A percentile compares a stretch with the other conserved stretches of the same genome.
Evolutionary conservation across 2,797 vertebrate genomes (phyloP).

Genomic region (Lemur catta): DNA sequence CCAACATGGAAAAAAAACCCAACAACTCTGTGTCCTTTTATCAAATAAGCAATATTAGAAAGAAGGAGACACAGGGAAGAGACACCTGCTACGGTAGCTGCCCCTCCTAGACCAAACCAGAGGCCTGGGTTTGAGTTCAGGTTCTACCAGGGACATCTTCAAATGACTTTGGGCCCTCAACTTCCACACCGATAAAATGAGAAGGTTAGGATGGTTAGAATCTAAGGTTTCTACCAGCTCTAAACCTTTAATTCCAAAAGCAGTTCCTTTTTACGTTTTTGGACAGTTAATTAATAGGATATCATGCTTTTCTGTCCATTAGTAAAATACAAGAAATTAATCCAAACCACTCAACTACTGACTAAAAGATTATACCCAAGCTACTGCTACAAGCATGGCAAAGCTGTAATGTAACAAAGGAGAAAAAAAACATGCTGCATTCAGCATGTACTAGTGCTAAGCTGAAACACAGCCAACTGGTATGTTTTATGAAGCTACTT

Average conservation of each 20-base stretch:
- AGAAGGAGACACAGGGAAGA: not conserved
- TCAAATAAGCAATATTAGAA: not conserved
- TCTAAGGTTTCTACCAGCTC: not conserved
- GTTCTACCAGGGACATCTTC: not conserved
- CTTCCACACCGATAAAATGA: not conserved
- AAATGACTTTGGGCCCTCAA: not conserved
- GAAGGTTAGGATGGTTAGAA: not conserved
- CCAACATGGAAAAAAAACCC: not conserved
- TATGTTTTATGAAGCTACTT: not conserved
- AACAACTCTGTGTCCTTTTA: not conserved
- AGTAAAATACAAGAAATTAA: constrained; percentile 51
- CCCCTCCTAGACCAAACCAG: not conserved
- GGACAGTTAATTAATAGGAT: not conserved
- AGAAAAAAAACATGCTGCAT: not conserved
- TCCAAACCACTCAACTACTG: not conserved
- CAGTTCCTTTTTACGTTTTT: not conserved
- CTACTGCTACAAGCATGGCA: not conserved
- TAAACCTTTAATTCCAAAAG: not conserved
- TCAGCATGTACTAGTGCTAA: not conserved
- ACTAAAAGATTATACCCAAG: not conserved
- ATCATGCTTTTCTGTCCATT: not conserved
- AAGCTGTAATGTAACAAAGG: not conserved
- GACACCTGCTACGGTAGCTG: not conserved
- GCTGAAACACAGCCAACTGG: not conserved
- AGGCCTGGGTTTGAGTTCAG: not conserved